These are phyloP conservation scores for Antheraea pernyi DNA, from an alignment of 1,140 invertebrate species.

Conservation along the genomic window DNA sequence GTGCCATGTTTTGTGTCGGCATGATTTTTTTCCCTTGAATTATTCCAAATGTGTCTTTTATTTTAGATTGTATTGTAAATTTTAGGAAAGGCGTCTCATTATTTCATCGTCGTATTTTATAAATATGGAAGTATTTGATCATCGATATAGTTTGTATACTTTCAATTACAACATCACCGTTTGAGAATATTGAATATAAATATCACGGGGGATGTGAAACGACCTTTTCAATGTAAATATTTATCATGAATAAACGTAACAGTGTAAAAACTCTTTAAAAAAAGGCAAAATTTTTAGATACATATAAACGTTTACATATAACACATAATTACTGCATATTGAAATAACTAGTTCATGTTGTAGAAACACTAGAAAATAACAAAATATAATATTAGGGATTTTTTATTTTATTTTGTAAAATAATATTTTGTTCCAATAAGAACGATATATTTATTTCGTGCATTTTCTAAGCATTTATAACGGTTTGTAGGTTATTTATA, in stretches of 20 bases:
- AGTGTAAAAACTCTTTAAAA: constrained; percentile 52
- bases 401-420: constrained; percentile 17
- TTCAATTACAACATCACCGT: neutral
- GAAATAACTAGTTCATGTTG: constrained; percentile 67
- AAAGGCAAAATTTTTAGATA: neutral
- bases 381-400: constrained; percentile 45
- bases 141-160: neutral
- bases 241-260: constrained; percentile 44
- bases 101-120: neutral
- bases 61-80: constrained; percentile 25
- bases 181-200: neutral
- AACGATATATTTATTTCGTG: constrained; percentile 21
- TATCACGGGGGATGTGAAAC: constrained; percentile 2
- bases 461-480: constrained; percentile 41
- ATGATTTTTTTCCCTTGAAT: constrained; percentile 37
- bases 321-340: neutral
- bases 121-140: neutral
- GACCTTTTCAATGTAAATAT: constrained; percentile 62
- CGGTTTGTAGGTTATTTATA: neutral
- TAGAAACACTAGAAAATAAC: constrained; percentile 60
- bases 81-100: neutral
- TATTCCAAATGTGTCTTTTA: constrained; percentile 51
- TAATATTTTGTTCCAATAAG: neutral
- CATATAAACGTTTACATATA: constrained; percentile 55
- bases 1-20: constrained; percentile 52